phyloP scores from a whole-genome alignment of 92 coral and sea anemone genomes.

The Palythoa heliodiscus region DNA sequence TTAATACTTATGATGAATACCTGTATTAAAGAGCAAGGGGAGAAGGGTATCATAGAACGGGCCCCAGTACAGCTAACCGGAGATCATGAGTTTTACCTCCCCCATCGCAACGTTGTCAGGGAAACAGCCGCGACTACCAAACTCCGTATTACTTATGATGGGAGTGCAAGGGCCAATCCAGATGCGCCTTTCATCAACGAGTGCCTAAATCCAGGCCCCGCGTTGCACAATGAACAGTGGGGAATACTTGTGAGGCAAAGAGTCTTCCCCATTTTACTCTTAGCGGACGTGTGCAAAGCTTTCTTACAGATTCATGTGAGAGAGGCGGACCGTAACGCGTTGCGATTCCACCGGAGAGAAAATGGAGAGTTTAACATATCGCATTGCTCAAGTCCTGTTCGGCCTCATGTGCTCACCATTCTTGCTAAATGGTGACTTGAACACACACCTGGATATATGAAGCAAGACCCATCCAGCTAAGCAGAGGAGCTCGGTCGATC shows the following conservation, averaged over 20 bases:
- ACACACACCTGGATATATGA: neutral
- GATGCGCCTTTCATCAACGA: neutral
- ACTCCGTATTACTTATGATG: neutral
- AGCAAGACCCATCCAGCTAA: neutral
- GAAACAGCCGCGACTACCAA: neutral
- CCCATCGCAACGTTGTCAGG: neutral
- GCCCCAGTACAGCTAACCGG: neutral
- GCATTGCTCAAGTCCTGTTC: neutral
- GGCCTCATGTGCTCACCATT: neutral
- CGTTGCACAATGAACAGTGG: neutral
- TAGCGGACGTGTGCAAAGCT: too few relatives aligned
- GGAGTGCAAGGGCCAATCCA: too few relatives aligned
- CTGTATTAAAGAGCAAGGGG: neutral
- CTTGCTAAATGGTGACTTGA: neutral
- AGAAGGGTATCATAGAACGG: too few relatives aligned
- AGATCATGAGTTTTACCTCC: neutral
- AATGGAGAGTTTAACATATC: neutral
- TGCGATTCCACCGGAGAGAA: neutral
- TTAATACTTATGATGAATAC: neutral
- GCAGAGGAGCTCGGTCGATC: neutral
- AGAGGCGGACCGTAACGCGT: too few relatives aligned
- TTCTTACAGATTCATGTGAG: too few relatives aligned
- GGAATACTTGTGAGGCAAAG: neutral
- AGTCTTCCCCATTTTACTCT: too few relatives aligned
- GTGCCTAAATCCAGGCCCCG: neutral